A percentile compares a stretch with the other conserved stretches of the same genome.
These are phyloP conservation scores for Nemapogon koenigi DNA, from an alignment of 2,888 invertebrate species.

Conservation along the genomic window DNA sequence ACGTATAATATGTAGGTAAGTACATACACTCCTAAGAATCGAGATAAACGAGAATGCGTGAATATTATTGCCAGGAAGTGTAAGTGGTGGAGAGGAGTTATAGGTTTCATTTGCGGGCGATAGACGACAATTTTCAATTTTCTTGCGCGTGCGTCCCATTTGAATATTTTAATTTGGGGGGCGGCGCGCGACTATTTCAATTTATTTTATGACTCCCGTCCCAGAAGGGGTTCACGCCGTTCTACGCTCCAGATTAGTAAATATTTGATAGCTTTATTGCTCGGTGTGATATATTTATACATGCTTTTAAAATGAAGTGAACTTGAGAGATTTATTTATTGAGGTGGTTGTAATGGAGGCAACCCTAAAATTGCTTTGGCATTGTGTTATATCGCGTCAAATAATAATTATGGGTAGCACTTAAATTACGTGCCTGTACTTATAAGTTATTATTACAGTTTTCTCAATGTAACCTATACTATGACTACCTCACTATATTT, in stretches of 20 bases:
- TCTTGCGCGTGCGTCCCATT: conserved; percentile 67
- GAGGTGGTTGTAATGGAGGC: too few species aligned
- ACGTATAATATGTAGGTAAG: too few species aligned
- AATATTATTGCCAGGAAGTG: too few species aligned
- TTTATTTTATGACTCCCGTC: conserved; percentile 62
- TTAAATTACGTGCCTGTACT: too few species aligned
- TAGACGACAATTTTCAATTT: conserved; percentile 67
- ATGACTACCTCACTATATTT: too few species aligned
- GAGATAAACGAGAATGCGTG: too few species aligned
- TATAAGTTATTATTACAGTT: too few species aligned
- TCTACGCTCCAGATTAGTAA: conserved; percentile 62
- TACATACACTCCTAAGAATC: too few species aligned
- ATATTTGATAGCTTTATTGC: conserved; percentile 66
- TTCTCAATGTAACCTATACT: too few species aligned
- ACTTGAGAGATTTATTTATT: conserved; percentile 21
- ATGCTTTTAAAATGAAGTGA: conserved; percentile 43
- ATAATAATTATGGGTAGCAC: too few species aligned
- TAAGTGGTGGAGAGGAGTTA: conserved; percentile 57
- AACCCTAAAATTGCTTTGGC: too few species aligned
- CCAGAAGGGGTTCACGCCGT: conserved; percentile 58
- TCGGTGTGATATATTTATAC: conserved; percentile 54
- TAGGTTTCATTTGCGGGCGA: conserved; percentile 66
- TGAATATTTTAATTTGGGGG: conserved; percentile 67
- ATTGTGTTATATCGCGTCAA: too few species aligned
- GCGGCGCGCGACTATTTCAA: conserved; percentile 63